Evolutionary conservation across 2,797 vertebrate genomes (phyloP).

Genomic region (Neosalanx taihuensis): DNA sequence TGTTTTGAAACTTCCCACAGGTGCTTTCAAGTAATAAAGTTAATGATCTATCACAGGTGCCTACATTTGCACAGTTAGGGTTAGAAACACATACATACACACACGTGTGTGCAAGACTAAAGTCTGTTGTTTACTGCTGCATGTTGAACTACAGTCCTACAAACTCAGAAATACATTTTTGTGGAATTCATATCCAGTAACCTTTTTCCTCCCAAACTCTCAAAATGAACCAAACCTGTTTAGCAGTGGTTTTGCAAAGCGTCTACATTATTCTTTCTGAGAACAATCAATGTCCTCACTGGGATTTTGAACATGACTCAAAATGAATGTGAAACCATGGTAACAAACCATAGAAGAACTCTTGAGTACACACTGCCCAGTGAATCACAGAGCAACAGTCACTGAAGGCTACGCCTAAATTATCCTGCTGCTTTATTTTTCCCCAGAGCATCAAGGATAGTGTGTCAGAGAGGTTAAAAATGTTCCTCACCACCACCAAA

Average conservation of each 20-base stretch:
- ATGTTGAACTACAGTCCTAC: no score
- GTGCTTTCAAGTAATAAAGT: conserved; percentile 39
- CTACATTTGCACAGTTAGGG: conserved; percentile 10
- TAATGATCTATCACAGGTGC: conserved; percentile 44
- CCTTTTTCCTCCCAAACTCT: not conserved
- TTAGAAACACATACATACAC: conserved; percentile 2
- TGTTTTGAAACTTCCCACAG: conserved; percentile 49
- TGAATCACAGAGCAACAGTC: conserved; percentile 56
- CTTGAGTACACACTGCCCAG: conserved; percentile 12
- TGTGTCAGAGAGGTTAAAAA: not conserved
- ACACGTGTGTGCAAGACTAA: not conserved
- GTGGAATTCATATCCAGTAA: not conserved
- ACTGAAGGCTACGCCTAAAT: conserved; percentile 39
- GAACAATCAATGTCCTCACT: conserved; percentile 45
- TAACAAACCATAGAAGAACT: conserved; percentile 55
- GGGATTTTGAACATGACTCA: conserved; percentile 43
- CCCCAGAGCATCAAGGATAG: conserved; percentile 11
- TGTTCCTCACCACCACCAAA: no score
- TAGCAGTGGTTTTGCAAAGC: conserved; percentile 13
- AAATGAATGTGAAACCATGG: conserved; percentile 63
- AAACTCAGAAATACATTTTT: not conserved
- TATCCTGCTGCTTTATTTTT: conserved; percentile 26
- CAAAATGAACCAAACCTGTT: not conserved
- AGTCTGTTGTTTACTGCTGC: no score
- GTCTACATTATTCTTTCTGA: conserved; percentile 38